Evolutionary conservation across 2,888 invertebrate genomes (phyloP).

Genomic region (Napeogenes inachia): DNA sequence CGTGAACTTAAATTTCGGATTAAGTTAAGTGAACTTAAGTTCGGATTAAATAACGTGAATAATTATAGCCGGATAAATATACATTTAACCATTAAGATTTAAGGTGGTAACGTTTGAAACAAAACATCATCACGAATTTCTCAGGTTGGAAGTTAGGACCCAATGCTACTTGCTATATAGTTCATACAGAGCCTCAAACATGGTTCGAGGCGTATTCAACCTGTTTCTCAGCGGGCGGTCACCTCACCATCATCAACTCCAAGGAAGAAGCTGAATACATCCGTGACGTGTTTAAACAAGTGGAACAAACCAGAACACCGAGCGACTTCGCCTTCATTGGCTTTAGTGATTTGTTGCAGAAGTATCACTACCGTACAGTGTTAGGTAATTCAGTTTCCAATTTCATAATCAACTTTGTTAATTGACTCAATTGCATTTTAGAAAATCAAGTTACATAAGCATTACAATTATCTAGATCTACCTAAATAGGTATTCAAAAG

Average conservation of each 20-base stretch:
- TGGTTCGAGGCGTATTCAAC: conserved; percentile 47
- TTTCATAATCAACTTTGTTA: too few species aligned
- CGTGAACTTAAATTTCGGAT: too few species aligned
- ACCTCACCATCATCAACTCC: conserved; percentile 42
- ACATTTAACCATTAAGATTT: too few species aligned
- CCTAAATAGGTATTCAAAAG: background rate
- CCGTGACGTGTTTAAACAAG: conserved; percentile 39
- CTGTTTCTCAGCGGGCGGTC: conserved; percentile 45
- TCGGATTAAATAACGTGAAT: too few species aligned
- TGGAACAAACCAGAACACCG: conserved; percentile 38
- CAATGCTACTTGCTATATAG: conserved; percentile 43
- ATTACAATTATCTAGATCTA: too few species aligned
- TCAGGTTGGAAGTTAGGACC: conserved; percentile 44
- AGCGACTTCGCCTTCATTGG: conserved; percentile 47
- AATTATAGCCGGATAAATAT: too few species aligned
- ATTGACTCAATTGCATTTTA: too few species aligned
- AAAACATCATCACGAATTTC: too few species aligned
- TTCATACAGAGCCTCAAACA: conserved; percentile 43
- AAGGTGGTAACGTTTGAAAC: too few species aligned
- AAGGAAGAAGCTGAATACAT: conserved; percentile 42
- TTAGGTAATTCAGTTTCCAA: conserved; percentile 35
- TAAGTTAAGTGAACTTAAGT: too few species aligned
- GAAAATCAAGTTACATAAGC: too few species aligned
- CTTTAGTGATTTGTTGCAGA: conserved; percentile 45
- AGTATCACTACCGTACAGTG: conserved; percentile 47